Conservation (phyloP, 2,797 vertebrate genomes). For the Argyrosomus regius region DNA sequence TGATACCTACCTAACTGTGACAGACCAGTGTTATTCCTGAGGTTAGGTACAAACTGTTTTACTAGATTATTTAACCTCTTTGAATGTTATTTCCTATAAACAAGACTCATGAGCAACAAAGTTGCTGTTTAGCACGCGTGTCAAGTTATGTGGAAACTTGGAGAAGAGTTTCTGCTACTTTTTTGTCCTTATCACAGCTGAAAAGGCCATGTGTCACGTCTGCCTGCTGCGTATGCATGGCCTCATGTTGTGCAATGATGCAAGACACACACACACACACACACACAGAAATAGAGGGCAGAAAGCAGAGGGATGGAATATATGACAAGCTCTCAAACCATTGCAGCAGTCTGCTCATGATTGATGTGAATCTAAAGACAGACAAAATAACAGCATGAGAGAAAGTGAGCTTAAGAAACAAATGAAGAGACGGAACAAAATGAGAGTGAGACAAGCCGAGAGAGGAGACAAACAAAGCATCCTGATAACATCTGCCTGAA, state of each 20-base stretch:
- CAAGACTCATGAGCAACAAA: neutral
- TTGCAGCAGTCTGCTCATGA: neutral
- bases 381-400: neutral
- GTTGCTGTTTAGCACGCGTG: conserved; percentile 19
- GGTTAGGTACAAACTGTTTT: neutral
- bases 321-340: neutral
- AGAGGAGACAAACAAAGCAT: conserved; percentile 20
- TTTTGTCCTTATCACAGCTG: conserved; percentile 52
- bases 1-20: neutral
- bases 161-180: conserved; percentile 29
- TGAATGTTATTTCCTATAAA: neutral
- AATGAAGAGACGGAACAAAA: neutral
- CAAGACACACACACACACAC: conserved; percentile 1
- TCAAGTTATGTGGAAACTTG: conserved; percentile 9
- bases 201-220: conserved; percentile 52
- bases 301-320: neutral
- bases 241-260: conserved; percentile 26
- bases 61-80: neutral
- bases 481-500: conserved; percentile 23
- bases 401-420: neutral
- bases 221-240: conserved; percentile 52
- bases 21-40: neutral
- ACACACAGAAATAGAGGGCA: too few relatives aligned
- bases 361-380: neutral
- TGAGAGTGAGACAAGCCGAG: neutral